phyloP scores from a whole-genome alignment of 1,140 invertebrate species.

The Antheraea pernyi region DNA sequence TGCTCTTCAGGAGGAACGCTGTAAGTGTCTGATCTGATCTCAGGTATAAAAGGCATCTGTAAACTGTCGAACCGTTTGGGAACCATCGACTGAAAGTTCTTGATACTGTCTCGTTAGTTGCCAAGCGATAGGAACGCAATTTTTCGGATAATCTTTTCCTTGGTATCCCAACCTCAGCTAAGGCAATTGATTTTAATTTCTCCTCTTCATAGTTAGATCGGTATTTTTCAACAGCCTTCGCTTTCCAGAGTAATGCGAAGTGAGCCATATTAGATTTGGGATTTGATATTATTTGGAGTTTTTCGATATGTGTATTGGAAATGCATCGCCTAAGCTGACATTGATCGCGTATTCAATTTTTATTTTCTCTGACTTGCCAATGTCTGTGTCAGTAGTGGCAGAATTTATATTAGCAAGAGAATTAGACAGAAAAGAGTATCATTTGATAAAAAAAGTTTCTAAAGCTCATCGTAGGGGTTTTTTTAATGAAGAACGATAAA shows the following conservation, averaged over 20 bases:
- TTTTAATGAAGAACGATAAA: no score
- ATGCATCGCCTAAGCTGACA: not conserved
- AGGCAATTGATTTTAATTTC: slow-evolving; percentile 75
- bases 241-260: slow-evolving; percentile 69
- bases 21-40: slow-evolving; percentile 79
- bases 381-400: not conserved
- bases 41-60: slow-evolving; percentile 68
- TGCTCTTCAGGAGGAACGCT: slow-evolving; percentile 81
- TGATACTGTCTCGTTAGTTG: slow-evolving; percentile 61
- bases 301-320: not conserved
- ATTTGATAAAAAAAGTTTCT: no score
- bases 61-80: slow-evolving; percentile 62
- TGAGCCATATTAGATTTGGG: slow-evolving; percentile 38
- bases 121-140: slow-evolving; percentile 60
- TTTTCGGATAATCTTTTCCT: slow-evolving; percentile 64
- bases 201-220: slow-evolving; percentile 71
- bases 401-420: no score
- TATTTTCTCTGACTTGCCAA: not conserved
- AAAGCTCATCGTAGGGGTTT: no score
- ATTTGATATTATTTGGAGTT: not conserved
- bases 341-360: not conserved
- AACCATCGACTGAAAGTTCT: slow-evolving; percentile 41
- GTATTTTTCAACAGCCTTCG: slow-evolving; percentile 66
- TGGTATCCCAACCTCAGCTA: slow-evolving; percentile 55
- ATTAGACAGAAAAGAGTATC: no score